These are phyloP conservation scores for Pampus argenteus DNA, from an alignment of 2,797 vertebrate species.

Conservation along the genomic window DNA sequence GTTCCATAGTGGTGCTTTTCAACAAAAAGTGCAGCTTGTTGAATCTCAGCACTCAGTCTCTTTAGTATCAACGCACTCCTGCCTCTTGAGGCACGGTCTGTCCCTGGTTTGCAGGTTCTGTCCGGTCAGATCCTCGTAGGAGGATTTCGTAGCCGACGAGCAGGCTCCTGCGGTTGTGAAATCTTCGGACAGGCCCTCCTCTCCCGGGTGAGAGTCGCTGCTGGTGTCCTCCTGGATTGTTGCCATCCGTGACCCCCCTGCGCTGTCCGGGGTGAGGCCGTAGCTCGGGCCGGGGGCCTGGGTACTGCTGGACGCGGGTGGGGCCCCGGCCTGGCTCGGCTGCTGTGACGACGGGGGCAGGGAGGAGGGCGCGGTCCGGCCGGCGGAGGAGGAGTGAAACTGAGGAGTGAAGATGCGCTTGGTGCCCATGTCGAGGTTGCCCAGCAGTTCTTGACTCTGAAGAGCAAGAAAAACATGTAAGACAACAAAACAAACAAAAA, in stretches of 20 bases:
- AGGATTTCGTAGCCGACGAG: slow-evolving; percentile 90
- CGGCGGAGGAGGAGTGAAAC: slow-evolving; percentile 53
- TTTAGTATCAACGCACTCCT: slow-evolving; percentile 92
- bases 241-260: slow-evolving; percentile 88
- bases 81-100: slow-evolving; percentile 91
- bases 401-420: slow-evolving; percentile 88
- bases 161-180: slow-evolving; percentile 90
- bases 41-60: slow-evolving; percentile 93
- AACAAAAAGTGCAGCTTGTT: background rate
- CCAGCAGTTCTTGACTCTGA: slow-evolving; percentile 93
- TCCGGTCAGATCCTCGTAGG: slow-evolving; percentile 96
- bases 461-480: slow-evolving; percentile 38
- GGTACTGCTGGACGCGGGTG: slow-evolving; percentile 56
- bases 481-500: background rate
- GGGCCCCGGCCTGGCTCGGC: slow-evolving; percentile 51
- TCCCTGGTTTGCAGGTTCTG: slow-evolving; percentile 84
- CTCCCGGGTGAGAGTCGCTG: slow-evolving; percentile 90
- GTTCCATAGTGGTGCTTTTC: slow-evolving; percentile 4
- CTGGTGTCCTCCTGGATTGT: slow-evolving; percentile 98
- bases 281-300: slow-evolving; percentile 71
- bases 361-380: slow-evolving; percentile 69
- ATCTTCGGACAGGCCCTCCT: slow-evolving; percentile 88
- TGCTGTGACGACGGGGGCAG: slow-evolving; percentile 58
- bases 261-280: slow-evolving; percentile 78
- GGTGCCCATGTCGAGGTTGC: slow-evolving; percentile 91